These are phyloP conservation scores for Heliconius sara DNA, from an alignment of 2,888 invertebrate species.

Conservation along the genomic window DNA sequence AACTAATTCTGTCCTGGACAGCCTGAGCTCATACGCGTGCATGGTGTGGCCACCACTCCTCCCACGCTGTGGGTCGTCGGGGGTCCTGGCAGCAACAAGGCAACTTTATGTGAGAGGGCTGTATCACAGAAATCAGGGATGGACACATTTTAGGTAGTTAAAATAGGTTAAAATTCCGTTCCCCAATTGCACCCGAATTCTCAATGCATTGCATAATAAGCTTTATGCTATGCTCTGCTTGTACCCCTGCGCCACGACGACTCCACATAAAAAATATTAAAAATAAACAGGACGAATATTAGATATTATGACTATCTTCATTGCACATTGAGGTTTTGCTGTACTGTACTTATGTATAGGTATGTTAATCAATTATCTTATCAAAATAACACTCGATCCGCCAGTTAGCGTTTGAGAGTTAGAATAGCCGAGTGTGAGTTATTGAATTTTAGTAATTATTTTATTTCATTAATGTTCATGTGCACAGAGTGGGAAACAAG, in stretches of 20 bases:
- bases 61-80: constrained; percentile 87
- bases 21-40: constrained; percentile 71
- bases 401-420: neutral
- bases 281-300: no score
- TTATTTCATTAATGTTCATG: neutral
- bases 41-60: constrained; percentile 61
- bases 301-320: no score
- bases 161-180: neutral
- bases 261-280: no score
- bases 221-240: no score
- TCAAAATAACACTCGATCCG: no score
- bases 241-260: no score
- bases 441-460: neutral
- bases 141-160: constrained; percentile 88
- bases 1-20: constrained; percentile 46
- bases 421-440: neutral
- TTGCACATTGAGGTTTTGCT: no score
- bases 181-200: no score
- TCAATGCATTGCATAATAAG: no score
- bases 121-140: constrained; percentile 87
- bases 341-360: no score
- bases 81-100: constrained; percentile 96
- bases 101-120: constrained; percentile 89
- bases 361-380: neutral
- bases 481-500: neutral